Conservation (phyloP, 2,797 vertebrate genomes). For the Heterohyrax brucei region DNA sequence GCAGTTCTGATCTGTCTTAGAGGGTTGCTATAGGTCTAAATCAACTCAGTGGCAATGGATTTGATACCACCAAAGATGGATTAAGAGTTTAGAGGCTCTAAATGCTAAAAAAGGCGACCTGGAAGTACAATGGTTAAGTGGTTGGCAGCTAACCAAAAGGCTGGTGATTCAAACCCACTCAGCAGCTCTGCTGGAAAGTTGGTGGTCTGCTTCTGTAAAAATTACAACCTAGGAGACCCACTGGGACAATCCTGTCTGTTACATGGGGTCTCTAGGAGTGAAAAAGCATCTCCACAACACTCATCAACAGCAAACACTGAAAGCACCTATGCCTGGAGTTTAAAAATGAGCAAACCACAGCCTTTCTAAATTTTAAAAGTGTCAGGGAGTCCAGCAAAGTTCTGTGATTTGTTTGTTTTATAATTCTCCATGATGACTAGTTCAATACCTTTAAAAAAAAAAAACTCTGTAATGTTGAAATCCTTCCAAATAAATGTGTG, state of each 20-base stretch:
- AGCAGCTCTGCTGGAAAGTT: not conserved
- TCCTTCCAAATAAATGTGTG: not conserved
- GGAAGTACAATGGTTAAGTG: not conserved
- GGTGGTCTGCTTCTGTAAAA: not conserved
- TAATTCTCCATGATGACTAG: slow-evolving; percentile 45
- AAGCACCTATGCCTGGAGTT: not conserved
- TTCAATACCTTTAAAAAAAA: not conserved
- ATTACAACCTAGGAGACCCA: not conserved
- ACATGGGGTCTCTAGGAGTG: not conserved
- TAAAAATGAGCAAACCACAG: not conserved
- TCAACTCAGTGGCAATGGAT: not conserved
- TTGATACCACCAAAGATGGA: slow-evolving; percentile 4
- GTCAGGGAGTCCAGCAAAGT: slow-evolving; percentile 44
- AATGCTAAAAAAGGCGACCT: not conserved
- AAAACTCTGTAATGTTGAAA: not conserved
- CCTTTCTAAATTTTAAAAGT: slow-evolving; percentile 12
- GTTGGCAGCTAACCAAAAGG: not conserved
- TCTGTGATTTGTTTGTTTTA: slow-evolving; percentile 60
- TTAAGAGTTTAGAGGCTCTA: slow-evolving; percentile 16
- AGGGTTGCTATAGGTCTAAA: too few species aligned
- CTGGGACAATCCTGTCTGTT: not conserved
- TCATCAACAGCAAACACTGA: not conserved
- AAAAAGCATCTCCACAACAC: not conserved
- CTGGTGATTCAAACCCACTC: not conserved
- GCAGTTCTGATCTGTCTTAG: too few species aligned